phyloP scores from a whole-genome alignment of 1,140 invertebrate species.

The Pachyrhynchus sulphureomaculatus region DNA sequence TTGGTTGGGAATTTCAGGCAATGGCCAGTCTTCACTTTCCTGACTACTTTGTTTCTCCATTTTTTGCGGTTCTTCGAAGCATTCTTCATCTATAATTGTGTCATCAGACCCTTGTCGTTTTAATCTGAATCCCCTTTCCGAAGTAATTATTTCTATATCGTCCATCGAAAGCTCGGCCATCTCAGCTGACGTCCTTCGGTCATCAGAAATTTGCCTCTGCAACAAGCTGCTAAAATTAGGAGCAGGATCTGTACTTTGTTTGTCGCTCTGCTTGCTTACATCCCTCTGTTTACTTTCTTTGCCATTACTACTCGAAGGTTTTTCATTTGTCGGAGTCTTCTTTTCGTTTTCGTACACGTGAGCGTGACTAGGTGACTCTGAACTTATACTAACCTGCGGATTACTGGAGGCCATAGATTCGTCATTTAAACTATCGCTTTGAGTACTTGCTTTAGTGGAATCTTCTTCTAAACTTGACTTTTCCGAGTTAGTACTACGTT shows the following conservation, averaged over 20 bases:
- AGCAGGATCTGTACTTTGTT: conserved; percentile 38
- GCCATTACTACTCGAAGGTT: conserved; percentile 10
- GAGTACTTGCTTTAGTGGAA: conserved; percentile 75
- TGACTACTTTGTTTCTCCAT: conserved; percentile 56
- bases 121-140: conserved; percentile 47
- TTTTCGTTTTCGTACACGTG: conserved; percentile 58
- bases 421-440: conserved; percentile 79
- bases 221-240: conserved; percentile 46
- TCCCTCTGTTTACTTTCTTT: conserved; percentile 31
- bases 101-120: conserved; percentile 50
- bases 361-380: conserved; percentile 71
- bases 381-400: conserved; percentile 80
- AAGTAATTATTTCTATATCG: conserved; percentile 55
- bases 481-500: conserved; percentile 83
- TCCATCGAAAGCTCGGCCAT: conserved; percentile 79
- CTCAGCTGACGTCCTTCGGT: conserved; percentile 76
- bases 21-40: conserved; percentile 69
- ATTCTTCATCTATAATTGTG: conserved; percentile 51
- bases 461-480: conserved; percentile 80
- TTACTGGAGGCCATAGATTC: conserved; percentile 80
- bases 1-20: conserved; percentile 62
- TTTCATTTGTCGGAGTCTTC: conserved; percentile 42
- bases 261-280: conserved; percentile 34
- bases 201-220: conserved; percentile 65
- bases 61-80: conserved; percentile 39